Evolutionary conservation across 2,888 invertebrate species (phyloP).

Genomic region (Podotricha telesiphe): DNA sequence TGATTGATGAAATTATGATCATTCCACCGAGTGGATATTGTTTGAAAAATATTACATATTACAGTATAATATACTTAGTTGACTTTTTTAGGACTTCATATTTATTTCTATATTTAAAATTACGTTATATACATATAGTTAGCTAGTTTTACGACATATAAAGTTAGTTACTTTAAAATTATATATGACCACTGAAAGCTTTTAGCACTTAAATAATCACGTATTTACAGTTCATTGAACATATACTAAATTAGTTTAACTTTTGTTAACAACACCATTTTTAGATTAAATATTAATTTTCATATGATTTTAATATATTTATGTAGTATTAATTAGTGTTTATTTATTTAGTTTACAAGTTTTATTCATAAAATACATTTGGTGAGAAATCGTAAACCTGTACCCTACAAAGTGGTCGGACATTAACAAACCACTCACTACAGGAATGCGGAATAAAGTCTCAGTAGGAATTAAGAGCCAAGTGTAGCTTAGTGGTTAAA

Average conservation of each 20-base stretch:
- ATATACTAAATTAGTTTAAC: not conserved
- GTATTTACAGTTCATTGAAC: not conserved
- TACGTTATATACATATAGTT: too few relatives aligned
- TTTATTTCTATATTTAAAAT: too few relatives aligned
- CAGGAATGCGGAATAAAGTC: conserved; percentile 67
- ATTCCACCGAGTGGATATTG: too few relatives aligned
- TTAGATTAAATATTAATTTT: not conserved
- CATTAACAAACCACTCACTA: conserved; percentile 38
- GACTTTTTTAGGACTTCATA: too few relatives aligned
- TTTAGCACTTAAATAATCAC: not conserved
- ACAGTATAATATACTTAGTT: too few relatives aligned
- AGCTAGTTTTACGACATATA: too few relatives aligned
- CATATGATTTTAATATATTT: too few relatives aligned
- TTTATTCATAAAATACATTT: conserved; percentile 5
- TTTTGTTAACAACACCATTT: not conserved
- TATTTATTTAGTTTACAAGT: not conserved
- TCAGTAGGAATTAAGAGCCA: conserved; percentile 40
- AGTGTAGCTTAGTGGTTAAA: conserved; percentile 29
- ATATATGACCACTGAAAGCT: not conserved
- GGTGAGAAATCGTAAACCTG: conserved; percentile 34
- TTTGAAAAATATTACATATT: too few relatives aligned
- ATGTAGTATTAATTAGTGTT: too few relatives aligned
- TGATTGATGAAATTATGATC: too few relatives aligned
- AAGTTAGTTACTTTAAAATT: too few relatives aligned
- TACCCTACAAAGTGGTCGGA: conserved; percentile 25